A percentile compares a stretch with the other conserved stretches of the same genome.
These are phyloP conservation scores for Leuciscus waleckii DNA, from an alignment of 2,797 vertebrate species.

Conservation along the genomic window DNA sequence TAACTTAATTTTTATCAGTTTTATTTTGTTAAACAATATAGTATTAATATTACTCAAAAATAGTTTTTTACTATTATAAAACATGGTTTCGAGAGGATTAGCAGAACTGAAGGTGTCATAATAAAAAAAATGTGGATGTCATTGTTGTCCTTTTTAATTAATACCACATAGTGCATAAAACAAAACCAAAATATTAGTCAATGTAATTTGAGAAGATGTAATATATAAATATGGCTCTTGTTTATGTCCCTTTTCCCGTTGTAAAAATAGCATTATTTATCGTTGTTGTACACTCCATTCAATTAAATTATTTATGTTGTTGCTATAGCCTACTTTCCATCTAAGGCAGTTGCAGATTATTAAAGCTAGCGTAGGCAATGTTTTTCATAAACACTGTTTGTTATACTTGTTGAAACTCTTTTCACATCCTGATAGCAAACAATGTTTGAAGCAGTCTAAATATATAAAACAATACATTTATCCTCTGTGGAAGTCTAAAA, in stretches of 20 bases:
- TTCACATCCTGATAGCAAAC: not conserved
- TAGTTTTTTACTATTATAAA: not conserved
- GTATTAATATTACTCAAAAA: not conserved
- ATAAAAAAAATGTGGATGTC: too few relatives aligned
- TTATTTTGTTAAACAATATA: too few relatives aligned
- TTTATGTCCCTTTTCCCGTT: not conserved
- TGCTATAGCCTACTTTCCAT: not conserved
- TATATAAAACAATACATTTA: too few relatives aligned
- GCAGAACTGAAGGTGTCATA: too few relatives aligned
- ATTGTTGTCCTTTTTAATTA: too few relatives aligned
- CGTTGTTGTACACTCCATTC: not conserved
- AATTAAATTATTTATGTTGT: not conserved
- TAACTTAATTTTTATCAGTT: too few relatives aligned
- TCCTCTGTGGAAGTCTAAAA: not conserved
- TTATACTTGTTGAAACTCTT: not conserved
- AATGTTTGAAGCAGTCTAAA: not conserved
- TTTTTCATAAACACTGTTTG: not conserved
- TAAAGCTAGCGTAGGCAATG: not conserved
- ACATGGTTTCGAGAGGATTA: too few relatives aligned
- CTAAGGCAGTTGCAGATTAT: not conserved
- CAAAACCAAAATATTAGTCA: not conserved
- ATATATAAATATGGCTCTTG: not conserved
- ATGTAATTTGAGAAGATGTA: not conserved
- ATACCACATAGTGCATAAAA: too few relatives aligned
- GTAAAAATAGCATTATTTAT: not conserved